A percentile compares a stretch with the other conserved stretches of the same genome.
These are phyloP conservation scores for Neria commutata DNA, from an alignment of 2,888 invertebrate species.

Conservation along the genomic window DNA sequence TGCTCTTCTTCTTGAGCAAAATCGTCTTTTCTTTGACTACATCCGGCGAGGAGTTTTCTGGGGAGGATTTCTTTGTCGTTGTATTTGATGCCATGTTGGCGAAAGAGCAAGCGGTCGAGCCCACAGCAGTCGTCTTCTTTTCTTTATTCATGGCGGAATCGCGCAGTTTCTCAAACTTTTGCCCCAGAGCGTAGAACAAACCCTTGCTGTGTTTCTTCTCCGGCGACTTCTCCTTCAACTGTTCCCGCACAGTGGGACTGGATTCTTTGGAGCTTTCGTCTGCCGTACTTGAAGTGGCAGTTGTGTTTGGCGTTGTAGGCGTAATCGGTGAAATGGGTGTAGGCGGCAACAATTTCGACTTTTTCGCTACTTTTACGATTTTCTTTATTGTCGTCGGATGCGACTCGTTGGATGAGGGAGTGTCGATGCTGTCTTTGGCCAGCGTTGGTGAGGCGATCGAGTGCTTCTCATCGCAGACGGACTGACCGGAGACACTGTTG, in stretches of 20 bases:
- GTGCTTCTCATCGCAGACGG: slow-evolving; percentile 46
- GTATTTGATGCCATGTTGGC: too few species aligned
- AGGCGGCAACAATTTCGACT: slow-evolving; percentile 51
- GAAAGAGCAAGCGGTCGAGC: slow-evolving; percentile 20
- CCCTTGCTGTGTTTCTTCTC: slow-evolving; percentile 69
- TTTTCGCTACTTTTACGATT: slow-evolving; percentile 47
- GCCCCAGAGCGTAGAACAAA: slow-evolving; percentile 77
- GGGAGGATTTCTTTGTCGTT: slow-evolving; percentile 46
- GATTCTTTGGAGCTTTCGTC: slow-evolving; percentile 53
- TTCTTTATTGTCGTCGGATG: slow-evolving; percentile 43
- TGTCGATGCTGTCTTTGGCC: slow-evolving; percentile 36
- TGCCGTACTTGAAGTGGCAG: slow-evolving; percentile 40
- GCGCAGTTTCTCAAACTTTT: slow-evolving; percentile 74
- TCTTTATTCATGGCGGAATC: slow-evolving; percentile 63
- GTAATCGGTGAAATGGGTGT: slow-evolving; percentile 41
- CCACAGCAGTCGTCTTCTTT: slow-evolving; percentile 38
- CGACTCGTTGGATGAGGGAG: slow-evolving; percentile 39
- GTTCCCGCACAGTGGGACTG: slow-evolving; percentile 41
- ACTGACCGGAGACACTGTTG: slow-evolving; percentile 30
- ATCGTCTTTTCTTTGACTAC: slow-evolving; percentile 56
- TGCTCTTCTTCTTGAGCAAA: slow-evolving; percentile 62
- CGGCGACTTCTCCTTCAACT: slow-evolving; percentile 58
- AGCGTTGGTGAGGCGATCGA: slow-evolving; percentile 36
- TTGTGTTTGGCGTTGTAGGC: slow-evolving; percentile 26
- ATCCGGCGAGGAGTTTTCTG: slow-evolving; percentile 38